These are phyloP conservation scores for Morinoia aosen DNA, from an alignment of 2,888 invertebrate genomes.

Conservation along the genomic window DNA sequence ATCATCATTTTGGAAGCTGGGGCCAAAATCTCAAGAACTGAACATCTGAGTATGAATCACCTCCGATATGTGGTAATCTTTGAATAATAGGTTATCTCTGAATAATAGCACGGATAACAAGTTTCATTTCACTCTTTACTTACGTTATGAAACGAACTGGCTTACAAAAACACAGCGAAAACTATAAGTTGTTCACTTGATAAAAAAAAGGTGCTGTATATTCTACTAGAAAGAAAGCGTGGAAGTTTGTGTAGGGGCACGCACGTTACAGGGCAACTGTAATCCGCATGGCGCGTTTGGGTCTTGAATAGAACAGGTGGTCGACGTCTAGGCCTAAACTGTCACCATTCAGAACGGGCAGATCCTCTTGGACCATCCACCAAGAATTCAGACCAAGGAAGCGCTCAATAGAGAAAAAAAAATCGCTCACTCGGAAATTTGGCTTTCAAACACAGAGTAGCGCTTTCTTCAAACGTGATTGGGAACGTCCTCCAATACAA, in stretches of 20 bases:
- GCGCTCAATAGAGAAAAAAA: neutral
- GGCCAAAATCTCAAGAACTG: neutral
- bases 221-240: neutral
- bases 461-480: neutral
- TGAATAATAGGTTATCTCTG: too few species aligned
- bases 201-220: neutral
- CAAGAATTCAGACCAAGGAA: constrained; percentile 7
- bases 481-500: neutral
- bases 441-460: neutral
- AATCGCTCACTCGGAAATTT: neutral
- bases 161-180: neutral
- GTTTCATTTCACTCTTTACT: neutral
- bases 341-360: neutral
- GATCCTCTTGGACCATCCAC: neutral
- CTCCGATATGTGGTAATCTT: neutral
- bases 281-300: neutral
- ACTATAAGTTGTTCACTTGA: neutral
- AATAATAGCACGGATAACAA: neutral
- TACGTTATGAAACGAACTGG: neutral
- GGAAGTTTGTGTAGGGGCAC: neutral
- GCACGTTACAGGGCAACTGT: neutral
- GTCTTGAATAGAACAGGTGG: neutral
- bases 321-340: constrained; percentile 8
- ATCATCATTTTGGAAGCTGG: neutral
- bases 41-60: neutral